Conservation (phyloP, 2,888 invertebrate species). For the Coleophora deauratella region DNA sequence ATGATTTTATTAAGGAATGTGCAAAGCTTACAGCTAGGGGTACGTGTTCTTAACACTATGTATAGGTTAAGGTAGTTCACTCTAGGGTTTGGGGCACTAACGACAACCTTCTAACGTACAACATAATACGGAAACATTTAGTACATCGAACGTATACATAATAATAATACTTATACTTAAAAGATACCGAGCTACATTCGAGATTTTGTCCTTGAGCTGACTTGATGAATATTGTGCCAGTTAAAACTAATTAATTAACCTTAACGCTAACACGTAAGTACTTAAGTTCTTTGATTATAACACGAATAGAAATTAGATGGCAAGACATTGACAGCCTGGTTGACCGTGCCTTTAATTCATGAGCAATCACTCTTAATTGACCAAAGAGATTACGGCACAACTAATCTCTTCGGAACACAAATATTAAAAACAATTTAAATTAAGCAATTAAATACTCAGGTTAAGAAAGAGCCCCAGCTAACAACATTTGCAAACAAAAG, state of each 20-base stretch:
- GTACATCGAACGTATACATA: conserved; percentile 40
- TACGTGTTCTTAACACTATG: conserved; percentile 43
- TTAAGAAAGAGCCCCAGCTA: conserved; percentile 11
- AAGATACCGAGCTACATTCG: conserved; percentile 62
- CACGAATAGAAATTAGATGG: conserved; percentile 32
- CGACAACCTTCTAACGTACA: conserved; percentile 35
- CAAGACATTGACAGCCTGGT: conserved; percentile 38
- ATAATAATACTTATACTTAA: conserved; percentile 30
- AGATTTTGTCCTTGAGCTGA: conserved; percentile 61
- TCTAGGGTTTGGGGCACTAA: conserved; percentile 35
- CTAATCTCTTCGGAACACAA: conserved; percentile 34
- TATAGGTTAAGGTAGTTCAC: conserved; percentile 23
- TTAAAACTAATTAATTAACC: conserved; percentile 38
- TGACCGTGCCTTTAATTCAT: conserved; percentile 1
- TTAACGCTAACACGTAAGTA: conserved; percentile 28
- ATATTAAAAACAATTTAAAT: conserved; percentile 7
- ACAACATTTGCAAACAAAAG: conserved; percentile 6
- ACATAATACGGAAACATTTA: conserved; percentile 44
- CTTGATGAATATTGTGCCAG: conserved; percentile 70
- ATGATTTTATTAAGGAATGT: conserved; percentile 62
- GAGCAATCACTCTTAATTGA: conserved; percentile 4
- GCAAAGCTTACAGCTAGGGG: conserved; percentile 62
- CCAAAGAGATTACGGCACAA: conserved; percentile 46
- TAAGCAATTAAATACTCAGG: conserved; percentile 8
- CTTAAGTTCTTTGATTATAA: conserved; percentile 16